Base-by-base conservation (phyloP, 1,140 invertebrate genomes). In the Tenebrio molitor region DNA sequence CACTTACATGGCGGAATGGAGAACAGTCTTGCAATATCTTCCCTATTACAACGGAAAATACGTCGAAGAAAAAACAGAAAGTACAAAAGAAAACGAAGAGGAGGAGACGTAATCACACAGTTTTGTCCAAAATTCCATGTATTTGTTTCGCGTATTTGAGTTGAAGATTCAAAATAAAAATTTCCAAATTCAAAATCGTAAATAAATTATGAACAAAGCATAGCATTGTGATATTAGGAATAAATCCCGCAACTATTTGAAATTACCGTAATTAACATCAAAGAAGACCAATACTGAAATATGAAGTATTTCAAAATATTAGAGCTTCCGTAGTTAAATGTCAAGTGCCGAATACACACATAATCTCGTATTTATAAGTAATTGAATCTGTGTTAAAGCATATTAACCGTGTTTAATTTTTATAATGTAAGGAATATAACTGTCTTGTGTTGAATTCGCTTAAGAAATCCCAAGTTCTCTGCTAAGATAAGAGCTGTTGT, bases 291-390 rank as follows among this genome's bases (percentile, higher is more conserved):
- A 71, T 25, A 65, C 41, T 34, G 19, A 70, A 58, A 58, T 58
- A 58, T 58, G 10, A 33, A 5, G 66, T 46, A 66, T 23, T 50
- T 34, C 39, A 23, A 46, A 39, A 46, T 64, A 44, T 68, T 74
- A 74, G 73, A 74, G 73, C 73, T 74, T 74, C 73, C 73, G 50
- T 74, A 72, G 69, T 69, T 69, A 72, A 65, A 74, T 74, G 73
- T 72, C 73, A 74, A 74, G 73, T 74, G 73, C 73, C 73, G 36
- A 74, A 66, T 25, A 36, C 29, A 50, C 21, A 29, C 23, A 53
- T 53, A 53, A 53, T 53, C 19, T 53, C 15, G 46, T 53, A 53
- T 2, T 10, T 42, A 42, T 29, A 23, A 46, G 5, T 29, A 29
- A 29, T 29, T n/a, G 34, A 67, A 33, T 33, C 29, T 33, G 29